Percentiles rank a stretch among this genome's conserved stretches.
Conservation (phyloP, 2,113 vertebrate species). For the Crotalus viridis region DNA sequence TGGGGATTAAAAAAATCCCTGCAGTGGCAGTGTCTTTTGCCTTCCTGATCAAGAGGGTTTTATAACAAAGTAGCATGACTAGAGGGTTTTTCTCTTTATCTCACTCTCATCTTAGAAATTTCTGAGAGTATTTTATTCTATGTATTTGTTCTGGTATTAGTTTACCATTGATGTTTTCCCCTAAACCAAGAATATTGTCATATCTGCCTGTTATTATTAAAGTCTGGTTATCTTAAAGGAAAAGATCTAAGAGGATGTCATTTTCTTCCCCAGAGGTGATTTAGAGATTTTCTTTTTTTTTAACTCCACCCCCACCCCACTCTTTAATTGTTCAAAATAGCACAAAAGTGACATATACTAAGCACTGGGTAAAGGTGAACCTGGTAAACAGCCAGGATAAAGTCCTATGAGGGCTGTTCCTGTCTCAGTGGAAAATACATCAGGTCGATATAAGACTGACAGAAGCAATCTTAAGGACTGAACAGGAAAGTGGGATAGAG, state of each 20-base stretch:
- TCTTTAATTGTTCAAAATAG: conserved; percentile 76
- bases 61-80: not conserved
- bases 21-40: not conserved
- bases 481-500: conserved; percentile 47
- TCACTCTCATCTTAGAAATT: not conserved
- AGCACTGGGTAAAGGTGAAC: conserved; percentile 64
- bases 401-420: conserved; percentile 21
- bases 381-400: not conserved
- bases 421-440: conserved; percentile 20
- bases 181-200: not conserved
- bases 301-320: not conserved
- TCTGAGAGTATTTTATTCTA: not conserved
- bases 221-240: not conserved
- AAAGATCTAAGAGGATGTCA: not conserved
- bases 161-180: not conserved
- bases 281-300: not conserved
- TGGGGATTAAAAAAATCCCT: not conserved
- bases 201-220: not conserved
- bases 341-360: conserved; percentile 69
- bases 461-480: not conserved
- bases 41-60: not conserved
- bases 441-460: not conserved
- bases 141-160: not conserved
- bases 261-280: not conserved
- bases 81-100: not conserved